Percentiles rank a stretch among this genome's conserved stretches.
Evolutionary conservation across 2,888 invertebrate genomes (phyloP).

Genomic region (Drosophila borealis): DNA sequence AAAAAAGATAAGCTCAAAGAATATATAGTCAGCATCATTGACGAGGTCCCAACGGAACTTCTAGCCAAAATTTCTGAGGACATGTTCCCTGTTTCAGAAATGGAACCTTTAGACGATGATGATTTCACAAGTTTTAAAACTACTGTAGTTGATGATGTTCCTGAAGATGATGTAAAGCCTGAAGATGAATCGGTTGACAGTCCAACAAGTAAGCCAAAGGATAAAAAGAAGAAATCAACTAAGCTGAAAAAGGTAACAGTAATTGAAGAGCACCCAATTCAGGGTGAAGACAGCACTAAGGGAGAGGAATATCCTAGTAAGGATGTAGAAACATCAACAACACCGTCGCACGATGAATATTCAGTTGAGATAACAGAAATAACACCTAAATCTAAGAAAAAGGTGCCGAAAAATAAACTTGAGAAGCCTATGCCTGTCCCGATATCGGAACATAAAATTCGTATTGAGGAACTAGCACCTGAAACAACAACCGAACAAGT

Average conservation of each 20-base stretch:
- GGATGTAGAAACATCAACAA: constrained; percentile 80
- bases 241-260: constrained; percentile 50
- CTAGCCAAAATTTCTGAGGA: constrained; percentile 58
- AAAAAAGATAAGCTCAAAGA: constrained; percentile 76
- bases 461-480: constrained; percentile 79
- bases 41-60: constrained; percentile 71
- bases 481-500: constrained; percentile 84
- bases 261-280: constrained; percentile 35
- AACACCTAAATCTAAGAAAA: constrained; percentile 60
- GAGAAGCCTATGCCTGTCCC: constrained; percentile 30
- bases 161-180: constrained; percentile 85
- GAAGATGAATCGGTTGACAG: constrained; percentile 73
- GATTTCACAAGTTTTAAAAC: constrained; percentile 60
- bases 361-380: constrained; percentile 60
- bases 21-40: constrained; percentile 78
- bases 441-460: constrained; percentile 66
- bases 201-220: constrained; percentile 1
- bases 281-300: constrained; percentile 5
- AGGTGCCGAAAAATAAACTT: constrained; percentile 57
- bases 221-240: constrained; percentile 80
- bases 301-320: constrained; percentile 82
- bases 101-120: constrained; percentile 37
- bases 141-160: constrained; percentile 78
- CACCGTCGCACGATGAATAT: constrained; percentile 78
- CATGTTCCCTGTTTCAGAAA: constrained; percentile 19